Percentiles rank a stretch among this genome's conserved stretches.
Evolutionary conservation across 2,113 vertebrate species (phyloP).

Genomic region (Phoenicopterus ruber): DNA sequence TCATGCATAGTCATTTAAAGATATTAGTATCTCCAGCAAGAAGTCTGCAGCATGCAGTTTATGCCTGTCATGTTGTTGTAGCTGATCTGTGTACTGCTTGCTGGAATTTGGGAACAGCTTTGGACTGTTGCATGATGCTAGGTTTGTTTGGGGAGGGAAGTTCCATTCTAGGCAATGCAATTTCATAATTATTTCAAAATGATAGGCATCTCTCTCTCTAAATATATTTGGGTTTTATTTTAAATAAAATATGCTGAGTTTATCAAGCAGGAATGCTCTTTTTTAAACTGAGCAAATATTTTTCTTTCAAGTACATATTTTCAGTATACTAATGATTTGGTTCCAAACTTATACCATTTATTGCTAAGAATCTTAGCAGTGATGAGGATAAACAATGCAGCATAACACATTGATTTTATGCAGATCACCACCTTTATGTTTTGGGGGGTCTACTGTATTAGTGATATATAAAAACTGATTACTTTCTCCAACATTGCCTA

Average conservation of each 20-base stretch:
- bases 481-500: conserved; percentile 86
- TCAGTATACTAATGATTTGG: conserved; percentile 34
- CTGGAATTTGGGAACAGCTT: background rate
- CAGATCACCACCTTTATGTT: conserved; percentile 97
- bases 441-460: conserved; percentile 90
- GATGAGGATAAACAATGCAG: conserved; percentile 89
- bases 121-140: background rate
- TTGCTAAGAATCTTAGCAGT: conserved; percentile 59
- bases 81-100: background rate
- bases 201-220: too few relatives aligned
- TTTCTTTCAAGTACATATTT: conserved; percentile 27
- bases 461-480: conserved; percentile 98
- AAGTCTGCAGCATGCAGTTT: background rate
- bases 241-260: background rate
- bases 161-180: background rate
- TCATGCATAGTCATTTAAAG: background rate
- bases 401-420: conserved; percentile 98
- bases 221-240: background rate
- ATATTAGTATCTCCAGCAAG: background rate
- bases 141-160: background rate
- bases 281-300: background rate
- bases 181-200: background rate
- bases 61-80: background rate
- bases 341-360: conserved; percentile 48
- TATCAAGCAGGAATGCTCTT: background rate